Percentiles rank a stretch among this genome's conserved stretches.
Evolutionary conservation across 2,113 vertebrate genomes (phyloP).

Genomic region (Syngnathus scovelli): DNA sequence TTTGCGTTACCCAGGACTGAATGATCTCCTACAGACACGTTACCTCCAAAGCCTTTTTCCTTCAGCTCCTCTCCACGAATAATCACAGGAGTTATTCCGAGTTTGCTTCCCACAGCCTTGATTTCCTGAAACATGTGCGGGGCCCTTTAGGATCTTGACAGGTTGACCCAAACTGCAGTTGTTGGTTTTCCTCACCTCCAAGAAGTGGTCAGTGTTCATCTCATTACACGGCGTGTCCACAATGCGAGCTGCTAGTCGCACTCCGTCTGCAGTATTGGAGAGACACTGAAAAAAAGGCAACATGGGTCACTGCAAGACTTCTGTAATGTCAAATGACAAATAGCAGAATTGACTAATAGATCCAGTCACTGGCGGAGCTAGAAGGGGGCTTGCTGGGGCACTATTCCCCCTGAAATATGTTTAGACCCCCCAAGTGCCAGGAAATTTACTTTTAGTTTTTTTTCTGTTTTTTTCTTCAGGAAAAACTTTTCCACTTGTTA

Average conservation of each 20-base stretch:
- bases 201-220: slow-evolving; percentile 92
- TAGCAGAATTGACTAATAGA: not conserved
- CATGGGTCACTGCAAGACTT: not conserved
- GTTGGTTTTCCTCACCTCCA: slow-evolving; percentile 72
- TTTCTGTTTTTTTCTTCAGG: no score
- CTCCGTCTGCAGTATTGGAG: slow-evolving; percentile 80
- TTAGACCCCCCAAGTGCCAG: no score
- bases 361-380: no score
- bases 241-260: slow-evolving; percentile 89
- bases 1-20: no score
- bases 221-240: slow-evolving; percentile 94
- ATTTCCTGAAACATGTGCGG: slow-evolving; percentile 79
- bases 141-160: not conserved
- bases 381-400: no score
- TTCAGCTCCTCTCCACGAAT: slow-evolving; percentile 89
- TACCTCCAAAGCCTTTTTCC: slow-evolving; percentile 92
- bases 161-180: not conserved
- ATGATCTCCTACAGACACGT: not conserved
- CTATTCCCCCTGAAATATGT: no score
- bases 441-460: no score
- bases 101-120: slow-evolving; percentile 81
- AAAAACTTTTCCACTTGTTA: no score
- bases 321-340: not conserved
- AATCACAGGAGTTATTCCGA: slow-evolving; percentile 83
- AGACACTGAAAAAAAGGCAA: slow-evolving; percentile 75